A percentile compares a stretch with the other conserved stretches of the same genome.
Evolutionary conservation across 2,113 vertebrate genomes (phyloP).

Genomic region (Sapayoa aenigma): DNA sequence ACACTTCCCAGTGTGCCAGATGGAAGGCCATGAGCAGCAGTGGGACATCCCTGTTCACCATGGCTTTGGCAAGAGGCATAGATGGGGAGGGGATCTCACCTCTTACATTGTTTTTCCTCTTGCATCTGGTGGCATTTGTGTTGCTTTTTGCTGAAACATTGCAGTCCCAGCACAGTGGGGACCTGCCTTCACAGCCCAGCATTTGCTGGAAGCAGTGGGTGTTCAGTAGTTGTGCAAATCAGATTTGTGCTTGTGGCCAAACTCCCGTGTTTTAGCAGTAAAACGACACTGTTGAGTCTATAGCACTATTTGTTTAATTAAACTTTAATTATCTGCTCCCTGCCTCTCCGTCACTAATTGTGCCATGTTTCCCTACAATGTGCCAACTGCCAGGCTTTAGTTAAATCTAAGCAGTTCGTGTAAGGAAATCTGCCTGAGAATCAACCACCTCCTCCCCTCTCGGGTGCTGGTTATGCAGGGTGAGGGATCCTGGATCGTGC

Average conservation of each 20-base stretch:
- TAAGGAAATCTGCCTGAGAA: neutral
- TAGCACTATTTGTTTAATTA: constrained; percentile 29
- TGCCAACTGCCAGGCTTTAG: neutral
- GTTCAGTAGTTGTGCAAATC: neutral
- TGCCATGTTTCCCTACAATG: neutral
- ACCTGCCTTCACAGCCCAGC: neutral
- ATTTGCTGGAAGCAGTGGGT: neutral
- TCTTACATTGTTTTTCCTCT: neutral
- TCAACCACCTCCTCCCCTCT: neutral
- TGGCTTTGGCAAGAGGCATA: neutral
- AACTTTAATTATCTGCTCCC: constrained; percentile 33
- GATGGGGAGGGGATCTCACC: neutral
- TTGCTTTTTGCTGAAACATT: neutral
- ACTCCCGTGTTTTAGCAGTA: neutral
- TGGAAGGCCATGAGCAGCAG: neutral
- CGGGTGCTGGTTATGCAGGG: accelerated
- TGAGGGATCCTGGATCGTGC: neutral
- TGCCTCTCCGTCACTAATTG: neutral
- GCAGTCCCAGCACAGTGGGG: constrained; percentile 9
- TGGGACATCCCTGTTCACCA: neutral
- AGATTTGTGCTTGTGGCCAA: neutral
- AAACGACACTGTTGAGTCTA: neutral
- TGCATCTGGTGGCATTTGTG: neutral
- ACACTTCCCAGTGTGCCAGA: neutral
- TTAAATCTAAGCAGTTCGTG: neutral